These are phyloP conservation scores for Mactra quadrangularis DNA, from an alignment of 1,140 invertebrate genomes.

Conservation along the genomic window DNA sequence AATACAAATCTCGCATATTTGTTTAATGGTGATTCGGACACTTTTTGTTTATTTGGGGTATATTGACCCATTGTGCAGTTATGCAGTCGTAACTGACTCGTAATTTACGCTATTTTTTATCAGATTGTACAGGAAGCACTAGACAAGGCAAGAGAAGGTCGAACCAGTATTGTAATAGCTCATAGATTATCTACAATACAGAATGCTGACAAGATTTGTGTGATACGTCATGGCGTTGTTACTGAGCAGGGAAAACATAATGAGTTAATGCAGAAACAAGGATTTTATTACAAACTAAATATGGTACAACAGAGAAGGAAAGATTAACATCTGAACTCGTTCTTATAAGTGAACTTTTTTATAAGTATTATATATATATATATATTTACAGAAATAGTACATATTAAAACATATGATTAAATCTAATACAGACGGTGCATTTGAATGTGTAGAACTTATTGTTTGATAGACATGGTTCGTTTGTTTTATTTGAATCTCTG, in stretches of 20 bases:
- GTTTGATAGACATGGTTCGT: too few relatives aligned
- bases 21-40: too few relatives aligned
- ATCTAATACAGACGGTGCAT: too few relatives aligned
- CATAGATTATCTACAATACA: conserved; percentile 80
- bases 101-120: background rate
- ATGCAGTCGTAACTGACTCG: too few relatives aligned
- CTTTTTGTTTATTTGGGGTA: too few relatives aligned
- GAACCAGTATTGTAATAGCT: conserved; percentile 81
- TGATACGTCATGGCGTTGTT: conserved; percentile 76
- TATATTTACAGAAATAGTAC: too few relatives aligned
- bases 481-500: too few relatives aligned
- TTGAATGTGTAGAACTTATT: too few relatives aligned
- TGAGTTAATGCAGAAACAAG: conserved; percentile 73
- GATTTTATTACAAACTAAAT: conserved; percentile 78
- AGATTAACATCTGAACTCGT: background rate
- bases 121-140: conserved; percentile 81
- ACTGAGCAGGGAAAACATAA: conserved; percentile 76
- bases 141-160: conserved; percentile 77
- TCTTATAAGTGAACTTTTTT: background rate
- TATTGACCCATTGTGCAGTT: too few relatives aligned
- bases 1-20: too few relatives aligned
- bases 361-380: too few relatives aligned
- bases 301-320: conserved; percentile 49
- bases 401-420: too few relatives aligned
- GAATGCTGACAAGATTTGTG: conserved; percentile 78